Conservation (phyloP, 2,888 invertebrate genomes). For the Nysson spinosus region DNA sequence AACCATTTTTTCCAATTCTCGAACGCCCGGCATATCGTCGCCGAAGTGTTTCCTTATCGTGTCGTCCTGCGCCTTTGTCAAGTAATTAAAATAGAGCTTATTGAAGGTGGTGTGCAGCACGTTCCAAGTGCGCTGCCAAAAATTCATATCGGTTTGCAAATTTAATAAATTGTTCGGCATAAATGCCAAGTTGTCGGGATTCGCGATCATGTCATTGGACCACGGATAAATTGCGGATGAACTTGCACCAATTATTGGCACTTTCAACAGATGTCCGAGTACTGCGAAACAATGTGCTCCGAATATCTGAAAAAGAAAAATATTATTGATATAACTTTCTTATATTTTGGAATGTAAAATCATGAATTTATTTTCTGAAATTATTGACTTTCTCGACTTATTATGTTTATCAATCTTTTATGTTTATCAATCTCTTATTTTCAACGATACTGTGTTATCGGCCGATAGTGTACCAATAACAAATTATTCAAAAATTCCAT, state of each 20-base stretch:
- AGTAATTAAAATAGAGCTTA: constrained; percentile 45
- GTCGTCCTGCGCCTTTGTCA: constrained; percentile 47
- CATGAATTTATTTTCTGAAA: neutral
- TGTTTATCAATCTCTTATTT: too few species aligned
- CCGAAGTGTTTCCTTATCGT: constrained; percentile 60
- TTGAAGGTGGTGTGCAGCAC: constrained; percentile 27
- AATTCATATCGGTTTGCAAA: constrained; percentile 50
- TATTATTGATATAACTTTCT: too few species aligned
- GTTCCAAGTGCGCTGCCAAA: constrained; percentile 65
- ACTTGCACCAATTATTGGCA: constrained; percentile 64
- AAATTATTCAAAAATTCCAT: too few species aligned
- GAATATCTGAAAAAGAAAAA: constrained; percentile 63
- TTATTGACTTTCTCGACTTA: neutral
- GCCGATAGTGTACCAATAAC: too few species aligned
- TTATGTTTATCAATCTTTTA: too few species aligned
- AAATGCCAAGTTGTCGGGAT: constrained; percentile 66
- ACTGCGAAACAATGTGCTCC: constrained; percentile 65
- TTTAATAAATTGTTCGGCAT: constrained; percentile 51
- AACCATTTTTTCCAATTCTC: constrained; percentile 77
- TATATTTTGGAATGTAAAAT: too few species aligned
- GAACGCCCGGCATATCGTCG: constrained; percentile 71
- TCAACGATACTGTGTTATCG: too few species aligned
- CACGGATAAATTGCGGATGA: constrained; percentile 65
- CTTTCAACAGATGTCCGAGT: constrained; percentile 60
- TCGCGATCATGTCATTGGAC: constrained; percentile 59